Base-by-base conservation (phyloP, 92 coral and sea anemone genomes). In the Epizoanthus stellaris region DNA sequence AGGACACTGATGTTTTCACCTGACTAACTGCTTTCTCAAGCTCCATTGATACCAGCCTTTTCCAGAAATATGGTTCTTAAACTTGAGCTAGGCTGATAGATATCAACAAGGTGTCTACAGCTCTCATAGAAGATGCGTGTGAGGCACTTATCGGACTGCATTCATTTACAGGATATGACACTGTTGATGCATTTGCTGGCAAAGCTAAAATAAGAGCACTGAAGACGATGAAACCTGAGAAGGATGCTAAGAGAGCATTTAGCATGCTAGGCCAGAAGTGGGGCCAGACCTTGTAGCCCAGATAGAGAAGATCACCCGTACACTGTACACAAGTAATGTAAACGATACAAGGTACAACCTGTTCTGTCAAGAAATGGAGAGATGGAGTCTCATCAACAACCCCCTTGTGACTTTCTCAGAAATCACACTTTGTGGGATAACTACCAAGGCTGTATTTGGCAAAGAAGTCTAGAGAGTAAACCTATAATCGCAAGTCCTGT, bases 381-480 rank as follows among this genome's bases (percentile, higher is more conserved):
- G 25, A 23, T 76, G 65, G 66, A 76, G 81, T 76, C 81, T 13
- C 80, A 54, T 67, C 67, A 76, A 25, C 66, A 16, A 76, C 81
- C 81, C 36, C 81, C 81, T 76, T 76, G 68, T 49, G 67, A 52
- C 81, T 76, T 17, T 67, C 81, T 76, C 12, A 12, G 67, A 58
- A 57, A 76, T 39, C 77, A 86, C 67, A 70, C 85, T 56, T 52
- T 52, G 30, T 69, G 36, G 11, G 68, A 86, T 39, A 86, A 86
- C 80, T 86, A 86, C 19, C 89, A 86, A 70, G 91, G 82, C n/a
- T 73, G 86, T 49, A 70, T 85, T 38, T 89, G 92, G 89, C 70
- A 56, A 60, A 88, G 80, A 12, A 23, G 71, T 73, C 82, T 89
- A 21, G 61, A 89, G 52, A 53, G n/a, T 15, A 23, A 23, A 23